phyloP scores from a whole-genome alignment of 1,140 invertebrate genomes.

The Drosophila persimilis region DNA sequence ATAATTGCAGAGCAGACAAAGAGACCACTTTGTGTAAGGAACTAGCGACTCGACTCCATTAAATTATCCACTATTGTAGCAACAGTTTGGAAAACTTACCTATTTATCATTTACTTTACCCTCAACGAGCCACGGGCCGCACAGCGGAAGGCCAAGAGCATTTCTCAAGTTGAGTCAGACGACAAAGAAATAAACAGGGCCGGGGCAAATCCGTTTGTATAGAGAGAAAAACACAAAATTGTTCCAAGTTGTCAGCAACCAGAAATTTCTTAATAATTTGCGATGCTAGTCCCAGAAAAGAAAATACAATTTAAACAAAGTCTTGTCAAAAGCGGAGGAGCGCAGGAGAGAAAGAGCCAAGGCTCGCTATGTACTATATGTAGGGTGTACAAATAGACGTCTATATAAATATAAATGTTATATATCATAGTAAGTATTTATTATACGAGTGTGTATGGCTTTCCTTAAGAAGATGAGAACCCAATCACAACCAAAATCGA shows the following conservation, averaged over 20 bases:
- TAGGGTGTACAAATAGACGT: constrained; percentile 48
- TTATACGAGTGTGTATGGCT: constrained; percentile 58
- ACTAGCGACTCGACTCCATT: not conserved
- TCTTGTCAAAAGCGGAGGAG: not conserved
- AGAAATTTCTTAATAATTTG: constrained; percentile 19
- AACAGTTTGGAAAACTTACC: constrained; percentile 26
- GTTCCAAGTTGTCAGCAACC: constrained; percentile 9
- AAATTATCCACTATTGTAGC: constrained; percentile 4
- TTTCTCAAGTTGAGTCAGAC: constrained; percentile 23
- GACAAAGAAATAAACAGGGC: constrained; percentile 17
- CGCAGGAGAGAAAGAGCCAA: constrained; percentile 34
- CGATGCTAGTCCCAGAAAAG: constrained; percentile 38
- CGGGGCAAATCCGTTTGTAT: not conserved
- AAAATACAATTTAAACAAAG: constrained; percentile 11
- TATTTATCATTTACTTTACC: constrained; percentile 42
- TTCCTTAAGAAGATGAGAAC: constrained; percentile 46
- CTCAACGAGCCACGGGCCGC: constrained; percentile 5
- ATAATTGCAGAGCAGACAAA: constrained; percentile 15
- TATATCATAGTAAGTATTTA: constrained; percentile 61
- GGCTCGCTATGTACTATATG: constrained; percentile 56
- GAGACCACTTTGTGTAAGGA: constrained; percentile 18
- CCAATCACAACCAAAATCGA: constrained; percentile 2
- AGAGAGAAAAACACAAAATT: constrained; percentile 33
- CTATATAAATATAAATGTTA: constrained; percentile 53
- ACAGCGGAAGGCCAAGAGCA: constrained; percentile 21